A percentile compares a stretch with the other conserved stretches of the same genome.
Conservation (phyloP, 2,113 vertebrate genomes). For the Bolborhynchus lineola region DNA sequence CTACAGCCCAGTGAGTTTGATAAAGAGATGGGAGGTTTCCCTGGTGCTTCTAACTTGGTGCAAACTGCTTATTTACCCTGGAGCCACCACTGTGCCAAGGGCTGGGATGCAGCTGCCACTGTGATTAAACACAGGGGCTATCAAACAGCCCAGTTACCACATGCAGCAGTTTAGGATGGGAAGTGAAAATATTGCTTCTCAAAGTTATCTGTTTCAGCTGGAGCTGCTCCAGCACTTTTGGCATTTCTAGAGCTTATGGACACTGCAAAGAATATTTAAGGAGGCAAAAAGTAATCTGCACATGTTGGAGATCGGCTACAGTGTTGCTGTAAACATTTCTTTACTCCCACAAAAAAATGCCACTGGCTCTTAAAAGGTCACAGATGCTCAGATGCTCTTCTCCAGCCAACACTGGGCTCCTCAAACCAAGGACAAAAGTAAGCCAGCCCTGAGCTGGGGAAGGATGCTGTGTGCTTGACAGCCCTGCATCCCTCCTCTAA, state of each 20-base stretch:
- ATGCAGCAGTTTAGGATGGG: neutral
- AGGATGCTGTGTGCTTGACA: neutral
- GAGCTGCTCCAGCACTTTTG: slow-evolving; percentile 12
- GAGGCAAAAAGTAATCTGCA: slow-evolving; percentile 7
- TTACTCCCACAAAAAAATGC: neutral
- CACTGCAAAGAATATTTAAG: neutral
- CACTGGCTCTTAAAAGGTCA: neutral
- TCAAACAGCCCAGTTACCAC: neutral
- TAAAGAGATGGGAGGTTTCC: neutral
- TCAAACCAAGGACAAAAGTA: neutral
- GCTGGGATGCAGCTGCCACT: neutral
- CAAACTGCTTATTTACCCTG: neutral
- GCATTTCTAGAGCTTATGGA: neutral
- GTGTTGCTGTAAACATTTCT: neutral
- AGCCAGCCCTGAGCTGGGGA: neutral
- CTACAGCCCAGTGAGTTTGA: neutral
- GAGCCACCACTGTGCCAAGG: neutral
- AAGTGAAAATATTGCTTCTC: neutral
- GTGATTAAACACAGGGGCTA: neutral
- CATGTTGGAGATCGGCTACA: neutral
- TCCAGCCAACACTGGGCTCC: neutral
- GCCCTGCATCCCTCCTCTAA: neutral
- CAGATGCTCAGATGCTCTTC: rapidly evolving
- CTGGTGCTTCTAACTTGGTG: neutral
- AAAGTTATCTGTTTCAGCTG: slow-evolving; percentile 23